These are phyloP conservation scores for Callionymus lyra DNA, from an alignment of 2,113 vertebrate species.

Conservation along the genomic window DNA sequence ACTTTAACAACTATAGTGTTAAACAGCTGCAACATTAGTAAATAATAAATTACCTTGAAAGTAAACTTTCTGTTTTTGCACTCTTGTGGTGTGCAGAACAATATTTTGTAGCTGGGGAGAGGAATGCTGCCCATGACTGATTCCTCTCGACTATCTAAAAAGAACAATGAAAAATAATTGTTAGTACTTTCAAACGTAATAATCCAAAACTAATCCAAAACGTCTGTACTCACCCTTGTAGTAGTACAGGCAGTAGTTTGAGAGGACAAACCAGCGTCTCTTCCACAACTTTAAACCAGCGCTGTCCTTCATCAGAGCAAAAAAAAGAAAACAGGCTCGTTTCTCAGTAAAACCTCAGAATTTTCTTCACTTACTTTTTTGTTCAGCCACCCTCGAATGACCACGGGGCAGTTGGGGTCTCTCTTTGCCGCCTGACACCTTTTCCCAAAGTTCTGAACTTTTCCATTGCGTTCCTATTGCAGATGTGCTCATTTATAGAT, in stretches of 20 bases:
- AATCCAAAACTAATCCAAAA: no score
- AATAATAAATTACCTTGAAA: constrained; percentile 69
- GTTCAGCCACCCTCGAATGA: constrained; percentile 86
- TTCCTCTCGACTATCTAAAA: constrained; percentile 81
- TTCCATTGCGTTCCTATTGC: constrained; percentile 55
- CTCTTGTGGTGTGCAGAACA: constrained; percentile 73
- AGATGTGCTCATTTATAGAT: not conserved
- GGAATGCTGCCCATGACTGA: constrained; percentile 80
- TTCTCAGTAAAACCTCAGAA: not conserved
- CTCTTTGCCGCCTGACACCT: constrained; percentile 73
- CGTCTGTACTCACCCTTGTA: constrained; percentile 57
- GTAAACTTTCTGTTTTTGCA: constrained; percentile 79
- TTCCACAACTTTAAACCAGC: constrained; percentile 85
- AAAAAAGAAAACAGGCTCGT: not conserved
- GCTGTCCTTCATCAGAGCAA: constrained; percentile 69
- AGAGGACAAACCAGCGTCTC: constrained; percentile 86
- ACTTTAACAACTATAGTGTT: no score
- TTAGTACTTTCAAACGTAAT: no score
- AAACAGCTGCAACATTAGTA: no score
- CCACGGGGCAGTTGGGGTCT: constrained; percentile 78
- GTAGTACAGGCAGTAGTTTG: constrained; percentile 83
- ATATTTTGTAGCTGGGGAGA: constrained; percentile 80
- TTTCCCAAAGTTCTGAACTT: constrained; percentile 81
- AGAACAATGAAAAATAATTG: not conserved
- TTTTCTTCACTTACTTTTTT: constrained; percentile 70